Evolutionary conservation across 1,140 invertebrate genomes (phyloP), one percentile per base, ranked within the genome.

Genomic region (Grapholita molesta): DNA sequence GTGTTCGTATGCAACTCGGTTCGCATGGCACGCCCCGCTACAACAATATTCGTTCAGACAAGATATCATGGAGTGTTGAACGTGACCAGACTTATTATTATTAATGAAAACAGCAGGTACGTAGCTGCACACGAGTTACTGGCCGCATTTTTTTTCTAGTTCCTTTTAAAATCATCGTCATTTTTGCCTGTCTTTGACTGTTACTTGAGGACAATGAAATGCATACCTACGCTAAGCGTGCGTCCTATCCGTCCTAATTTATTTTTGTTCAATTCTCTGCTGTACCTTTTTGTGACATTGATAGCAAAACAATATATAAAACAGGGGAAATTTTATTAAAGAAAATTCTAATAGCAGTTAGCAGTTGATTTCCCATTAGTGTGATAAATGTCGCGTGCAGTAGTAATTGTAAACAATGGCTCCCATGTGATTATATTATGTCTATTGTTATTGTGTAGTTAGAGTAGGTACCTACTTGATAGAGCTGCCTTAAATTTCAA

Each of bases 1-100:
- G 55, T 61, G 55, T 61, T 61, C 55, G 55, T 61, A 61, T 61
- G 24, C 55, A 12, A 30, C 25, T 61, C 55, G 25, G 55, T 61
- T 61, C 55, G n/a, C 24, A 48, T 48, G 42, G 42, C 42, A 48
- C 42, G 42, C 42, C 42, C 18, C 24, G n/a, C 55, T 61, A 61
- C 55, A 61, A 61, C 25, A 61, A 61, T 30, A 30, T 61, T 2
- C 42, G 24, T 32, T 61, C 24, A 57, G 53, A 30, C 55, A 30
- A 61, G 55, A 61, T 61, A 32, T 61, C 55, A 28, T 28, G 55
- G 24, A 30, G 23, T 61, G 25, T 48, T 61, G 55, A 15, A 61
- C 55, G 55, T 61, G 55, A 61, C n/a, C n/a, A 11, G 55, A 32
- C 55, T 61, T 55, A 25, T 55, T 55, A 38, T 48, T n/a, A 48